A percentile compares a stretch with the other conserved stretches of the same genome.
Conservation (phyloP, 2,113 vertebrate species). For the Furnarius figulus region DNA sequence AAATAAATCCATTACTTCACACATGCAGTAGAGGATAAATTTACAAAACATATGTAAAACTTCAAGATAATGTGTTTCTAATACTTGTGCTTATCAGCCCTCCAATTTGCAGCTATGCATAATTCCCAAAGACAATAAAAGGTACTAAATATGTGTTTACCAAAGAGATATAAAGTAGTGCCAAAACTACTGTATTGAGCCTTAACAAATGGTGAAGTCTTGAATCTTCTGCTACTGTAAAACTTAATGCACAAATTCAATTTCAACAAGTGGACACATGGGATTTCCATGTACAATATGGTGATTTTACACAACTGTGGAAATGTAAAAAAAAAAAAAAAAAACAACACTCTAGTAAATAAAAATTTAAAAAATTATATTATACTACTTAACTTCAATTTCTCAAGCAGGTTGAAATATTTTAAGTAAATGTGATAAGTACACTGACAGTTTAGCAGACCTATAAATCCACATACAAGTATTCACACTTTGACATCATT, state of each 20-base stretch:
- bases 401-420: background rate
- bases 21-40: background rate
- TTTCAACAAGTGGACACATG: background rate
- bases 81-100: background rate
- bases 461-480: background rate
- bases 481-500: background rate
- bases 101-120: background rate
- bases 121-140: constrained; percentile 7
- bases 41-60: background rate
- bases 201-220: background rate
- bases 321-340: background rate
- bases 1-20: background rate
- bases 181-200: background rate
- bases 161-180: background rate
- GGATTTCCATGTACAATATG: background rate
- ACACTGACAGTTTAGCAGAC: background rate
- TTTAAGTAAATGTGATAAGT: background rate
- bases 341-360: background rate
- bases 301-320: background rate
- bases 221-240: background rate
- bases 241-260: background rate
- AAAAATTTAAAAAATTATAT: background rate
- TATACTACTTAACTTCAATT: background rate
- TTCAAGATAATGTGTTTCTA: background rate
- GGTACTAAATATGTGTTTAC: background rate